Evolutionary conservation across 2,888 invertebrate species (phyloP), one percentile per base, ranked within the genome.

Genomic region (Elgonia sp.): DNA sequence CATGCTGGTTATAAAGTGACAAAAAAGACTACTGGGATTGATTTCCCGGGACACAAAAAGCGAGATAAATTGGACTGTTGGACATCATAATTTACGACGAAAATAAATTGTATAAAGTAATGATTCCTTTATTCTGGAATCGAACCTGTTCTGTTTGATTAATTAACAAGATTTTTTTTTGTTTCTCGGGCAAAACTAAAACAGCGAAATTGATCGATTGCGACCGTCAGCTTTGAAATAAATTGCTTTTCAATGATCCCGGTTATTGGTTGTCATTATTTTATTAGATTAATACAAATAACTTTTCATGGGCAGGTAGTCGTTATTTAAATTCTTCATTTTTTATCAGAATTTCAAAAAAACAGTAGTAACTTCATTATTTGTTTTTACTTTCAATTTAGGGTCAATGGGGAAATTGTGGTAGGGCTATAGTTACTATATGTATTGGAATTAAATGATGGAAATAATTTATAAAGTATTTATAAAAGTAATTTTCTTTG

Each of bases 161-260:
- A 70, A 70, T 70, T 70, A 70, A 70, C 55, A 67, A 20, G 67
- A 14, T 21, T 55, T 55, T 65, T 63, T 40, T 16, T 70, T 70
- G 29, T 55, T 50, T 29, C n/a, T 21, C 55, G 53, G 37, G 14
- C 39, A 37, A 70, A 53, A 55, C 39, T 39, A 39, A 70, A 70
- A 70, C 16, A 18, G 3, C 53, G 18, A 55, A 18, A 55, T 55
- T 55, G 55, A 70, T 70, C 70, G 70, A 55, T 55, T 53, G 37
- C 37, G 37, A 39, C 70, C 39, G 39, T 55, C 70, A 37, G 55
- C 4, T 39, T 12, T 20, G 39, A 55, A 55, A 70, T 39, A 55
- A 70, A 70, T 70, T 70, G 55, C 39, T 70, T 70, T 70, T 37
- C 55, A 37, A 70, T 70, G 70, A 70, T 70, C 55, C 53, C 55